phyloP scores from a whole-genome alignment of 2,888 invertebrate species.

The Carabus problematicus region DNA sequence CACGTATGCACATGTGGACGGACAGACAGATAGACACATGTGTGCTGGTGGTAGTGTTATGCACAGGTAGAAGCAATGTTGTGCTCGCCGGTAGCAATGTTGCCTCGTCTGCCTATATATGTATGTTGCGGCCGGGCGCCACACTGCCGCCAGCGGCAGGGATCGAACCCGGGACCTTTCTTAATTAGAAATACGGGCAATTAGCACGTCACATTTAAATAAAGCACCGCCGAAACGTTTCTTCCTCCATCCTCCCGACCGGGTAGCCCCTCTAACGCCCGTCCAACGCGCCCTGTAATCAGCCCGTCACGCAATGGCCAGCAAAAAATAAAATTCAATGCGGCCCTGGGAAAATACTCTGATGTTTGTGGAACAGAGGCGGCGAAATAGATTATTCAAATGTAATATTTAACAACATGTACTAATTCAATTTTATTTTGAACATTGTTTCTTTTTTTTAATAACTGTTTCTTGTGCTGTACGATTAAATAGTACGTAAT shows the following conservation, averaged over 20 bases:
- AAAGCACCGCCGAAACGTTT: conserved; percentile 45
- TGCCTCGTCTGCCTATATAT: neutral
- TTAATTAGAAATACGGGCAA: conserved; percentile 52
- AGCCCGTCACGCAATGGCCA: conserved; percentile 34
- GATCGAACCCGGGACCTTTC: conserved; percentile 46
- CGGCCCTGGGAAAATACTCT: conserved; percentile 32
- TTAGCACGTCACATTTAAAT: conserved; percentile 51
- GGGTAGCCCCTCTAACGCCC: conserved; percentile 3
- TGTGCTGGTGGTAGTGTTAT: too few species aligned
- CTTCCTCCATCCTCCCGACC: neutral
- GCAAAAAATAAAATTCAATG: conserved; percentile 41
- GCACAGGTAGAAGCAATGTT: too few species aligned
- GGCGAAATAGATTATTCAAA: conserved; percentile 18
- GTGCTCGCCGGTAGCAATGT: too few species aligned
- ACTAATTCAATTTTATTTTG: neutral
- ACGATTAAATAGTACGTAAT: neutral
- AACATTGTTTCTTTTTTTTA: neutral
- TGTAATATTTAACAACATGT: neutral
- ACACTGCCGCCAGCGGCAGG: conserved; percentile 48
- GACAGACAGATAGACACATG: too few species aligned
- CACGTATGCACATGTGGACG: too few species aligned
- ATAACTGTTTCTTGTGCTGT: neutral
- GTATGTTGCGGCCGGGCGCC: conserved; percentile 46
- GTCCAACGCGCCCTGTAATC: conserved; percentile 34
- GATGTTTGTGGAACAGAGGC: conserved; percentile 5